Evolutionary conservation across 2,113 vertebrate genomes (phyloP).

Genomic region (Entelurus aequoreus): DNA sequence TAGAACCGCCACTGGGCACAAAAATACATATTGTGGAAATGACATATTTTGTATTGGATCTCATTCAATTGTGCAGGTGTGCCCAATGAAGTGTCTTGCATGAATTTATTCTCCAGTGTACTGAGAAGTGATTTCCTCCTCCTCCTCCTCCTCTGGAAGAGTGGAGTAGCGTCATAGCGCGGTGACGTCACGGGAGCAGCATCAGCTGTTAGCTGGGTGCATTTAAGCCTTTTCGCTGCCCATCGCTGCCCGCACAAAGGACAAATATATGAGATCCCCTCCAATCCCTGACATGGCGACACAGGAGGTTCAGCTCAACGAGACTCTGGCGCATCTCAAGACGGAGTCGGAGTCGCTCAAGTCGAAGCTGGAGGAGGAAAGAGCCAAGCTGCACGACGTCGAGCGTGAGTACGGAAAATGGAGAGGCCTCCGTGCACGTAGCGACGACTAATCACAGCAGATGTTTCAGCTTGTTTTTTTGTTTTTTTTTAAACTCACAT

Average conservation of each 20-base stretch:
- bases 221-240: slow-evolving; percentile 52
- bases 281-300: slow-evolving; percentile 85
- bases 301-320: slow-evolving; percentile 88
- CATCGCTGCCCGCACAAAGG: slow-evolving; percentile 56
- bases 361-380: slow-evolving; percentile 92
- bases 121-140: background rate
- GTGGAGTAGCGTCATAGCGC: slow-evolving; percentile 56
- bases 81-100: no score
- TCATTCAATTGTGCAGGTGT: no score
- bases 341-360: slow-evolving; percentile 91
- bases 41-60: no score
- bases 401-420: slow-evolving; percentile 82
- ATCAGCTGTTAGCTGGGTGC: slow-evolving; percentile 64
- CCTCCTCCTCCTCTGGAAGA: slow-evolving; percentile 25
- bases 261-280: slow-evolving; percentile 69
- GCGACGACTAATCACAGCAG: background rate
- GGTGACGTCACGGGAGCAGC: slow-evolving; percentile 74
- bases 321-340: slow-evolving; percentile 86
- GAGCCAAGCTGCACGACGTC: slow-evolving; percentile 97
- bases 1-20: no score
- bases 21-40: no score
- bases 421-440: slow-evolving; percentile 42
- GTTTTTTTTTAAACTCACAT: background rate
- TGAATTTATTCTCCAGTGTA: background rate
- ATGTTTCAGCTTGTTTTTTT: background rate